These are phyloP conservation scores for Lagenorhynchus albirostris DNA, from an alignment of 2,113 vertebrate species.

Conservation along the genomic window DNA sequence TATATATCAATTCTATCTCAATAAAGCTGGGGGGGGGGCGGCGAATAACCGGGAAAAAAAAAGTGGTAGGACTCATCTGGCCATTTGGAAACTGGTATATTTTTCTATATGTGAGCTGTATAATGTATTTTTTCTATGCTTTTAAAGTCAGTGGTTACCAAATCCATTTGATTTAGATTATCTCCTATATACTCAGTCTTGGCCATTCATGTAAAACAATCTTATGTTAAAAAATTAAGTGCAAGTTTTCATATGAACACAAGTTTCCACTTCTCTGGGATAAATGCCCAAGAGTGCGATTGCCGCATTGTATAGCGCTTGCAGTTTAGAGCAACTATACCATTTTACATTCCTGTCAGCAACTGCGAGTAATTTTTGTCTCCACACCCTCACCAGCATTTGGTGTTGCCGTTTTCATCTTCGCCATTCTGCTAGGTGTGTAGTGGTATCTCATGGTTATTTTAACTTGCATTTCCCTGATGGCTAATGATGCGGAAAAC, in stretches of 20 bases:
- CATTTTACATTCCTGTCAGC: not conserved
- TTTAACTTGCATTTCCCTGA: not conserved
- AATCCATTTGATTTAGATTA: not conserved
- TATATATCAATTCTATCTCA: not conserved
- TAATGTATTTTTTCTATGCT: not conserved
- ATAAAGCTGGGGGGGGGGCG: not conserved
- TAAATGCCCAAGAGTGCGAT: not conserved
- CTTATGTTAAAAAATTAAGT: not conserved
- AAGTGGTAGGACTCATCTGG: not conserved
- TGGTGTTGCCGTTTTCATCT: not conserved
- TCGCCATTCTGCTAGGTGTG: not conserved
- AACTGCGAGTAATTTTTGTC: rapidly evolving
- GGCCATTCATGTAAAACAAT: not conserved
- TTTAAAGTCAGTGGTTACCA: slow-evolving; percentile 9
- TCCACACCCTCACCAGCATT: not conserved
- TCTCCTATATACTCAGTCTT: not conserved
- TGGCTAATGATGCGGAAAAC: not conserved
- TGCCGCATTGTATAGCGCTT: not conserved
- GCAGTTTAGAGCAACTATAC: not conserved
- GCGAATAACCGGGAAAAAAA: not conserved
- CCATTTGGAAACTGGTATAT: not conserved
- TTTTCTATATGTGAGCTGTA: not conserved
- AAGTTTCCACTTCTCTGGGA: not conserved
- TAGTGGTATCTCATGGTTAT: not conserved
- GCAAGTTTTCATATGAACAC: not conserved